Conservation (phyloP, 2,888 invertebrate genomes). For the Scaptomyza caliginosa region DNA sequence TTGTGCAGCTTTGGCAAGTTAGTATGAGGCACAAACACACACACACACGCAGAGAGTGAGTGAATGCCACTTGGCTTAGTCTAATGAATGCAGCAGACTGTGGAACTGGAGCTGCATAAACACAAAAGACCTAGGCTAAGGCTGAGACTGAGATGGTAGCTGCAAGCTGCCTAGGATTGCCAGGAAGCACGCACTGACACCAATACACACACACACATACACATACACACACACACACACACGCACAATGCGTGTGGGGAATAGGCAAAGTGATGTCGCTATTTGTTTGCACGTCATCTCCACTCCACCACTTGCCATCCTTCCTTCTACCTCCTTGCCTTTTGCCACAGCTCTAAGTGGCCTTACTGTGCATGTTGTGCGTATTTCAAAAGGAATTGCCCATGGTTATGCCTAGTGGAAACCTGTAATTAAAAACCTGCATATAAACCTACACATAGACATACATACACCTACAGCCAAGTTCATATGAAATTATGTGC, state of each 20-base stretch:
- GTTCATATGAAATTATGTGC: constrained; percentile 55
- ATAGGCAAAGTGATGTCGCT: constrained; percentile 50
- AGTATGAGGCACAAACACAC: constrained; percentile 10
- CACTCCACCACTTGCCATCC: background rate
- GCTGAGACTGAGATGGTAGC: background rate
- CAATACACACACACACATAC: constrained; percentile 25
- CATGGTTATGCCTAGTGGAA: constrained; percentile 56
- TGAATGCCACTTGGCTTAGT: constrained; percentile 69
- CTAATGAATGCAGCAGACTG: constrained; percentile 78
- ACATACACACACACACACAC: background rate
- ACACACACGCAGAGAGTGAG: constrained; percentile 2
- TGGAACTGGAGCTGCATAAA: constrained; percentile 70
- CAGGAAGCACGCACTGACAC: constrained; percentile 68
- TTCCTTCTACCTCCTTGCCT: background rate
- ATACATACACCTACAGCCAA: constrained; percentile 4
- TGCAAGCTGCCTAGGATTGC: constrained; percentile 31
- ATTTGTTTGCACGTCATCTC: constrained; percentile 40
- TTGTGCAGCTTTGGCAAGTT: constrained; percentile 31
- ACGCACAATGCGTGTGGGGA: constrained; percentile 38
- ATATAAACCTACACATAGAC: constrained; percentile 4
- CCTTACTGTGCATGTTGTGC: constrained; percentile 32
- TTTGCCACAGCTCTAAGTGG: constrained; percentile 29
- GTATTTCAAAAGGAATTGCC: constrained; percentile 56
- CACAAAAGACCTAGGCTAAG: constrained; percentile 55
- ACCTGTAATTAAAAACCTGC: constrained; percentile 48